phyloP scores from a whole-genome alignment of 2,797 vertebrate genomes.

The Rhinella marina region DNA sequence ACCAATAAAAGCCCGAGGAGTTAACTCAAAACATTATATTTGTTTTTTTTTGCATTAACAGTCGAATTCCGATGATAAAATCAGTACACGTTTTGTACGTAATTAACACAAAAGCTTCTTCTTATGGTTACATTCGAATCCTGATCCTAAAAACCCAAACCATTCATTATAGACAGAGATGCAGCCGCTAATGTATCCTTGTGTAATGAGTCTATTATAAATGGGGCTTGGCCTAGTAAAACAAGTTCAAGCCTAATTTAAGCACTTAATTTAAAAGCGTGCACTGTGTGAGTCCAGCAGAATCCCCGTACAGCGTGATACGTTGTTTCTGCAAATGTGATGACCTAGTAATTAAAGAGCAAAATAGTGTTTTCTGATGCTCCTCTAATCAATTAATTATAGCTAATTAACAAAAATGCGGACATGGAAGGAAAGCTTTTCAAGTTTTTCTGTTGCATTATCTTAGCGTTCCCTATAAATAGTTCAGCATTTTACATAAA shows the following conservation, averaged over 20 bases:
- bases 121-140: not conserved
- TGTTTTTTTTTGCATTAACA: not conserved
- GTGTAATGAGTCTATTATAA: constrained; percentile 48
- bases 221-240: constrained; percentile 33
- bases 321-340: constrained; percentile 41
- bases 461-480: constrained; percentile 34
- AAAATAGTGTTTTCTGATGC: constrained; percentile 51
- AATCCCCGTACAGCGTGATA: not conserved
- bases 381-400: constrained; percentile 53
- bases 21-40: not conserved
- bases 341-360: constrained; percentile 54
- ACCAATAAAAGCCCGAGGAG: not conserved
- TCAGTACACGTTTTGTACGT: not conserved
- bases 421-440: constrained; percentile 13
- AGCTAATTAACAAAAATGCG: constrained; percentile 39
- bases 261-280: constrained; percentile 41
- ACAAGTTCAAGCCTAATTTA: constrained; percentile 53
- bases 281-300: constrained; percentile 26
- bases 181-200: constrained; percentile 23
- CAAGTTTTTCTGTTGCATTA: constrained; percentile 1
- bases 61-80: not conserved
- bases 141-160: not conserved
- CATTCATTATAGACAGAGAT: not conserved
- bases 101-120: not conserved
- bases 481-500: constrained; percentile 34